Evolutionary conservation across 2,888 invertebrate genomes (phyloP).

Genomic region (Lissocephala sabroskyi): DNA sequence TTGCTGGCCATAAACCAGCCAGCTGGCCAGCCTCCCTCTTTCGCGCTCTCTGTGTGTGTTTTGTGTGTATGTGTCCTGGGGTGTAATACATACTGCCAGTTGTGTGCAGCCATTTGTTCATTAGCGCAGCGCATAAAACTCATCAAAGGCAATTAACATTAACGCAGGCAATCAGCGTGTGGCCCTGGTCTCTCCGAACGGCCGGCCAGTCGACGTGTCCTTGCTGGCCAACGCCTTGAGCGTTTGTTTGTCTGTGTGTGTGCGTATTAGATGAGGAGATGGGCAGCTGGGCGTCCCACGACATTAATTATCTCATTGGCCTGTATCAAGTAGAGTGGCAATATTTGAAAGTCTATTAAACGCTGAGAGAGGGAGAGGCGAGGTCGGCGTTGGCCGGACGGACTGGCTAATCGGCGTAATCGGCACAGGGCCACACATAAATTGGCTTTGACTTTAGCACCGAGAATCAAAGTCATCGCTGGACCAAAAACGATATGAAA

Average conservation of each 20-base stretch:
- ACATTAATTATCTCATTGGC: constrained; percentile 54
- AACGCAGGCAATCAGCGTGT: constrained; percentile 55
- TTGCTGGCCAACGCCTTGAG: constrained; percentile 27
- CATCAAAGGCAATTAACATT: constrained; percentile 65
- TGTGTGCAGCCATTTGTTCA: constrained; percentile 61
- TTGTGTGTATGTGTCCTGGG: no score
- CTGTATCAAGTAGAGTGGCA: constrained; percentile 44
- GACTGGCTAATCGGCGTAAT: constrained; percentile 10
- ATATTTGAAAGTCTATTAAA: constrained; percentile 62
- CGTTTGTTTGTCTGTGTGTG: constrained; percentile 6
- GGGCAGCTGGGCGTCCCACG: constrained; percentile 33
- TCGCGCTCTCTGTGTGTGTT: no score
- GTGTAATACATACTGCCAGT: constrained; percentile 37
- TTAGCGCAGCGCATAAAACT: constrained; percentile 61
- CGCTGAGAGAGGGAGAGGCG: constrained; percentile 10
- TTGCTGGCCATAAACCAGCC: no score
- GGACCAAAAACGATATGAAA: constrained; percentile 1
- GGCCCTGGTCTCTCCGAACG: background rate
- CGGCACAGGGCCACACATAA: constrained; percentile 35
- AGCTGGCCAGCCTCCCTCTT: no score
- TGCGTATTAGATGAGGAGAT: no score
- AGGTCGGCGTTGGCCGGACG: constrained; percentile 28
- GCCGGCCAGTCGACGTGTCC: background rate
- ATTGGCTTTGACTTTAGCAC: constrained; percentile 42
- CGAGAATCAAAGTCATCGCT: background rate